A percentile compares a stretch with the other conserved stretches of the same genome.
phyloP scores from a whole-genome alignment of 2,888 invertebrate genomes.

The Erebia aethiops region DNA sequence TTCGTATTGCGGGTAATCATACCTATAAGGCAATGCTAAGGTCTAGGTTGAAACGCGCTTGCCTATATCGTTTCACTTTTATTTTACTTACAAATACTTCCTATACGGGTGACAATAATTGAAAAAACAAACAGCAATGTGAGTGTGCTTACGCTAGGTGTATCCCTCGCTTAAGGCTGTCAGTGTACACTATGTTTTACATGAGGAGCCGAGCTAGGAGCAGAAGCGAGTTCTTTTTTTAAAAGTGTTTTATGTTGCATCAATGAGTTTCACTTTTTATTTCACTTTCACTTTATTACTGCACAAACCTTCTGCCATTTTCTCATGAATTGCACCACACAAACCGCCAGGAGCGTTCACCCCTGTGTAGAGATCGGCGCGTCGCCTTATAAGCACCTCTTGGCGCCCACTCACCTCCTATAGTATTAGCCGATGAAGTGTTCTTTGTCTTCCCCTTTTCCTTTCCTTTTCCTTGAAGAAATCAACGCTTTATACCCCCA shows the following conservation, averaged over 20 bases:
- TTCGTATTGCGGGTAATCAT: too few species aligned
- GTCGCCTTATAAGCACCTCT: conserved; percentile 57
- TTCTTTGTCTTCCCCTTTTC: conserved; percentile 39
- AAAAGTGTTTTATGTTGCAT: neutral
- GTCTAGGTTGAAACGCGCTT: too few species aligned
- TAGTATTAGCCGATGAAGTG: conserved; percentile 58
- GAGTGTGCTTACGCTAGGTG: too few species aligned
- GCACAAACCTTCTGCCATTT: neutral
- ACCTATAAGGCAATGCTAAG: too few species aligned
- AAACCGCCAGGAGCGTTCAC: conserved; percentile 53
- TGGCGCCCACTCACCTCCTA: conserved; percentile 57
- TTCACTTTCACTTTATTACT: neutral
- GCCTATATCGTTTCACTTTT: too few species aligned
- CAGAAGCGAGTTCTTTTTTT: too few species aligned
- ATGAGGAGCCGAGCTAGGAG: too few species aligned
- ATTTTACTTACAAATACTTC: too few species aligned
- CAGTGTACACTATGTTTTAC: too few species aligned
- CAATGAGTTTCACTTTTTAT: neutral
- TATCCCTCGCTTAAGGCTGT: too few species aligned
- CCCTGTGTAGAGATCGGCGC: conserved; percentile 55
- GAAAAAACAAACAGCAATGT: too few species aligned
- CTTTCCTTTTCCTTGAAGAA: conserved; percentile 29
- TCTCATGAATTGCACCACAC: conserved; percentile 41
- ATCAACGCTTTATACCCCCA: conserved; percentile 33
- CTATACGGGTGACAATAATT: too few species aligned